Base-by-base conservation (phyloP, 1,140 invertebrate species). In the Asbolus verrucosus region DNA sequence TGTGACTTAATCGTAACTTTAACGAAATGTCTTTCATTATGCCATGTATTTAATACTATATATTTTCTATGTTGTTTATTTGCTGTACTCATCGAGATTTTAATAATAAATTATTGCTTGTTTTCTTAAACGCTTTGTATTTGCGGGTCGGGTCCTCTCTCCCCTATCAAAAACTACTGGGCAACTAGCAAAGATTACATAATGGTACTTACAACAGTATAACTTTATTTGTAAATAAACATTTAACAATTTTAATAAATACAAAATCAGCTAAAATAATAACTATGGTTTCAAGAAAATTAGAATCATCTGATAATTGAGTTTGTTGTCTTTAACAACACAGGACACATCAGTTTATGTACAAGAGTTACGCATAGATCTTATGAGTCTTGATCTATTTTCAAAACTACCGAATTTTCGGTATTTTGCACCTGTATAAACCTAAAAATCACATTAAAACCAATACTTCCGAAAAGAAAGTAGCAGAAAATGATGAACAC, bases 61-160 rank as follows among this genome's bases (percentile, higher is more conserved):
- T 65, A 67, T 68, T 67, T 68, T 71, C 36, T 68, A 68, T 71
- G 59, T 62, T 31, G 33, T 72, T 72, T 72, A 69, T 72, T 72
- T 72, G 71, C 71, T 69, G 71, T 72, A 63, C 38, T 72, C 36
- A 65, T 63, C 41, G 36, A 67, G 19, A 71, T 38, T 69, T 72
- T 61, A 72, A 69, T 60, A 72, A 72, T n/a, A n/a, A n/a, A n/a
- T n/a, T n/a, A 69, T 2, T 65, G 67, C 61, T 72, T 69, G 59
- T 69, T 65, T 68, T 65, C 13, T 61, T 43, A 21, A 24, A 6
- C 6, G 33, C 0, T 1, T 1, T 59, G 0, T 6, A 6, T 41
- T 13, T 6, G 4, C 11, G n/a, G n/a, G 38, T 46, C 43, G 8
- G n/a, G n/a, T n/a, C 19, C 43, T 9, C 19, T n/a, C 19, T 16